phyloP scores from a whole-genome alignment of 1,140 invertebrate genomes.

The Lasioglossum baleicum region DNA sequence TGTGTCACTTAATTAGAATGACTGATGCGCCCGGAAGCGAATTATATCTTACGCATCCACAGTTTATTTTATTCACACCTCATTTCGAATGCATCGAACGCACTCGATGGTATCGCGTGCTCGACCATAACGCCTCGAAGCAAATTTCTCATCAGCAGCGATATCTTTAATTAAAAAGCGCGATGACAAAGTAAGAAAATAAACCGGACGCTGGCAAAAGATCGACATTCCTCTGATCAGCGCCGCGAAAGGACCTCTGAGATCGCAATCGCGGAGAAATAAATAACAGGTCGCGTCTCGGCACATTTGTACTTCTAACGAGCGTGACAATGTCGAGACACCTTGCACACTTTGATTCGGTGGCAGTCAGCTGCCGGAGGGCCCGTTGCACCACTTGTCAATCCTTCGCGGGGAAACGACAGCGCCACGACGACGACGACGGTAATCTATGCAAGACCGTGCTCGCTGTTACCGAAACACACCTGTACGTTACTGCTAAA shows the following conservation, averaged over 20 bases:
- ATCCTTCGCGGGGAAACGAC: constrained; percentile 30
- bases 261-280: constrained; percentile 30
- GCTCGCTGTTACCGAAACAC: constrained; percentile 13
- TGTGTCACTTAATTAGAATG: too few relatives aligned
- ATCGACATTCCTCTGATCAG: constrained; percentile 8
- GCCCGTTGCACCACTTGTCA: constrained; percentile 43
- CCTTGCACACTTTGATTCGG: constrained; percentile 43
- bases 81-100: neutral
- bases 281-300: constrained; percentile 23
- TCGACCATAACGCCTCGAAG: too few relatives aligned
- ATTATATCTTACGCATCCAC: too few relatives aligned
- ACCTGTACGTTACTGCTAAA: constrained; percentile 40
- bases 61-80: too few relatives aligned
- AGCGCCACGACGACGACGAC: constrained; percentile 16
- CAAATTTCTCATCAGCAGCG: neutral
- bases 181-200: neutral
- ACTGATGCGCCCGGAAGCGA: too few relatives aligned
- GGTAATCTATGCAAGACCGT: constrained; percentile 61
- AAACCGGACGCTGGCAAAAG: neutral
- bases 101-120: neutral
- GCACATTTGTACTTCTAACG: constrained; percentile 33
- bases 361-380: constrained; percentile 53
- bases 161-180: neutral
- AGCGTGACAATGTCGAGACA: constrained; percentile 42
- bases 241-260: constrained; percentile 12